A percentile compares a stretch with the other conserved stretches of the same genome.
These are phyloP conservation scores for Bucco capensis DNA, from an alignment of 2,113 vertebrate genomes.

Conservation along the genomic window DNA sequence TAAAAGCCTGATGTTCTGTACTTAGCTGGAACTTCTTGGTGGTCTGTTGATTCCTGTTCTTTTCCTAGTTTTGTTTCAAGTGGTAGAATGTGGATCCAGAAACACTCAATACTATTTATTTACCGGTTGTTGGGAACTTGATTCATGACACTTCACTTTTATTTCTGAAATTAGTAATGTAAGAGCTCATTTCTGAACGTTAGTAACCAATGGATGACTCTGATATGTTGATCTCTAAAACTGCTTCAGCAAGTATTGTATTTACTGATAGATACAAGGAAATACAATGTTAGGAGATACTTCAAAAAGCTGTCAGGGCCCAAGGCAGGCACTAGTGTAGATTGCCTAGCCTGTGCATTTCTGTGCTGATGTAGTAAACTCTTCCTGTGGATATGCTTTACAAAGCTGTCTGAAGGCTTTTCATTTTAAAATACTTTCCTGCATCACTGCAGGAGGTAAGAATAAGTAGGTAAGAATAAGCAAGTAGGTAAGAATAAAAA, in stretches of 20 bases:
- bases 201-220: background rate
- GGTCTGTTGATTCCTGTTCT: background rate
- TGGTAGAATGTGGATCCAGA: background rate
- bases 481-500: background rate
- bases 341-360: background rate
- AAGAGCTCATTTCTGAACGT: background rate
- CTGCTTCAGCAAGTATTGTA: background rate
- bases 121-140: background rate
- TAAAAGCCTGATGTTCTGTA: background rate
- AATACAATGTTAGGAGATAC: no score
- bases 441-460: background rate
- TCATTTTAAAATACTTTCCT: background rate
- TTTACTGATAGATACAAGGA: background rate
- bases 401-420: background rate
- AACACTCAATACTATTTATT: background rate
- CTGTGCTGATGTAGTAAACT: background rate
- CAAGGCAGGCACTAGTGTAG: background rate
- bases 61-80: background rate
- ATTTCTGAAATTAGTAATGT: background rate
- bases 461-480: background rate
- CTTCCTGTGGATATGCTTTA: background rate
- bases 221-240: background rate
- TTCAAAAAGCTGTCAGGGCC: no score
- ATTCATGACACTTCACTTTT: background rate
- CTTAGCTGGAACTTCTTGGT: background rate